Evolutionary conservation across 2,888 invertebrate species (phyloP).

Genomic region (Lasioglossum leucozonium): DNA sequence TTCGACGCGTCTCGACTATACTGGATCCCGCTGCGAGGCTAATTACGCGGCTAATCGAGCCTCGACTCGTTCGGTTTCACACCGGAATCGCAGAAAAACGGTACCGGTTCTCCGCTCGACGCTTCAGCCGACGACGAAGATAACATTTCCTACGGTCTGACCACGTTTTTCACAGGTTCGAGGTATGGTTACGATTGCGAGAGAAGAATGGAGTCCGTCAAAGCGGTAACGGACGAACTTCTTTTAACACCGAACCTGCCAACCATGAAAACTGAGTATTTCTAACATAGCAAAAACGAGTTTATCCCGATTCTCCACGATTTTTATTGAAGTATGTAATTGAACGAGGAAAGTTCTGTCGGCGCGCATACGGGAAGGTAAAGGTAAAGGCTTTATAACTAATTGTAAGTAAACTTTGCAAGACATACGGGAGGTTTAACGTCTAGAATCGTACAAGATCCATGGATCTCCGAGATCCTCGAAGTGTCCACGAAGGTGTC

Average conservation of each 20-base stretch:
- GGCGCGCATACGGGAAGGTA: too few relatives aligned
- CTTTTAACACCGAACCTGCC: not conserved
- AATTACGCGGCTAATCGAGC: conserved; percentile 8
- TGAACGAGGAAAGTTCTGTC: not conserved
- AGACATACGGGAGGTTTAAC: not conserved
- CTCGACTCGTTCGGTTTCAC: not conserved
- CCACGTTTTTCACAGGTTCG: not conserved
- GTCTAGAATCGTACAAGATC: not conserved
- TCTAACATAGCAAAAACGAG: too few relatives aligned
- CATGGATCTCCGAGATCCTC: not conserved
- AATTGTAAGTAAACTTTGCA: not conserved
- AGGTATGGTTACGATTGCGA: not conserved
- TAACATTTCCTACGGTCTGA: not conserved
- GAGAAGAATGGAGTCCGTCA: not conserved
- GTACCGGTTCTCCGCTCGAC: not conserved
- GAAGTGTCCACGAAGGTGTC: conserved; percentile 6
- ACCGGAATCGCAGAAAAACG: not conserved
- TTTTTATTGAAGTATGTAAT: too few relatives aligned
- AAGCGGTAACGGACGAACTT: not conserved
- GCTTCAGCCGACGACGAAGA: not conserved
- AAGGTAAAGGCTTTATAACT: too few relatives aligned
- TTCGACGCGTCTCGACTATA: not conserved
- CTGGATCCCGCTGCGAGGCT: not conserved
- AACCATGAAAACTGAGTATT: too few relatives aligned
- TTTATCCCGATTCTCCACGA: too few relatives aligned